Evolutionary conservation across 2,888 invertebrate species (phyloP).

Genomic region (Oligia strigilis): DNA sequence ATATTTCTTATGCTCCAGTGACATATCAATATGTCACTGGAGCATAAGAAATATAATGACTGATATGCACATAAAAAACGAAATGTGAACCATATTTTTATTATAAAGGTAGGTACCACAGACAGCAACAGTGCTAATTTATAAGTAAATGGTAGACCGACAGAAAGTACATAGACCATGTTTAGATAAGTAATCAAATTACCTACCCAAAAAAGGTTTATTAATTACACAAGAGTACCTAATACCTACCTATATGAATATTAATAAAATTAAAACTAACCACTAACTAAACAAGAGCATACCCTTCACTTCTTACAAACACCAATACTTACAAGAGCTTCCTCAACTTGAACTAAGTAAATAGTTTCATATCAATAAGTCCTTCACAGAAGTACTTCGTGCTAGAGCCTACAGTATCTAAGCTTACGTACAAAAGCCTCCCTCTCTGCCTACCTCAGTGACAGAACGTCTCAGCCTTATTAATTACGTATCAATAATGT

Average conservation of each 20-base stretch:
- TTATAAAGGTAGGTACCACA: background rate
- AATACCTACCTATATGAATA: background rate
- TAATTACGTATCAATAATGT: constrained; percentile 36
- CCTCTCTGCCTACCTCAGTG: constrained; percentile 12
- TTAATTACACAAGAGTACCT: background rate
- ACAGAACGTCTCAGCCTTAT: constrained; percentile 21
- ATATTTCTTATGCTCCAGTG: background rate
- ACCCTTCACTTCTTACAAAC: constrained; percentile 7
- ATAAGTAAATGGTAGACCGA: background rate
- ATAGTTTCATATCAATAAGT: constrained; percentile 42
- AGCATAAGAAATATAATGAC: too few relatives aligned
- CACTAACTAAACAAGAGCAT: background rate
- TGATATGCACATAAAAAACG: background rate
- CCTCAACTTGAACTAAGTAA: constrained; percentile 10
- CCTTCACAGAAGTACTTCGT: constrained; percentile 22
- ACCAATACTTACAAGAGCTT: background rate
- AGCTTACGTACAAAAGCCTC: constrained; percentile 20
- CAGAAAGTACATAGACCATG: background rate
- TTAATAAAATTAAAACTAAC: background rate
- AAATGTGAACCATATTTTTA: background rate
- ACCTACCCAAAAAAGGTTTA: background rate
- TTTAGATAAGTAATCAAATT: background rate
- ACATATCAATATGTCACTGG: too few relatives aligned
- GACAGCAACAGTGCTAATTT: background rate
- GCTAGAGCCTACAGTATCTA: background rate